These are phyloP conservation scores for Poecilia velifera DNA, from an alignment of 2,797 vertebrate species.

Conservation along the genomic window DNA sequence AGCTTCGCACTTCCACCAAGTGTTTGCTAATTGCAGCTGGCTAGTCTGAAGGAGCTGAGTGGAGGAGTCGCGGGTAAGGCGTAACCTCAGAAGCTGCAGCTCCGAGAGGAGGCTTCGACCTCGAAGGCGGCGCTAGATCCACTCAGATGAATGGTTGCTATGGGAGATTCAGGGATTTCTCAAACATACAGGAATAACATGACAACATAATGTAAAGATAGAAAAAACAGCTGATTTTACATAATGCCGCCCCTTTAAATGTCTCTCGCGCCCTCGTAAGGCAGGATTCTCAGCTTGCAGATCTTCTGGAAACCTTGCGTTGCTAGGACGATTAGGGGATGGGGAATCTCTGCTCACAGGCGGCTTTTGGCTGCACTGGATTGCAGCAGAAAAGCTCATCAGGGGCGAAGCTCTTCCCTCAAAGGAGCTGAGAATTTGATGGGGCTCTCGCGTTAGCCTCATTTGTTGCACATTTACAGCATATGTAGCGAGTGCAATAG, in stretches of 20 bases:
- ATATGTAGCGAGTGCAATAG: constrained; percentile 16
- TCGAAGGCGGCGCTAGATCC: no score
- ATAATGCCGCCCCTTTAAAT: constrained; percentile 23
- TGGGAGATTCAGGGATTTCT: no score
- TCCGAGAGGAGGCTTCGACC: no score
- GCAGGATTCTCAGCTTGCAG: constrained; percentile 48
- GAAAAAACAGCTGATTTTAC: no score
- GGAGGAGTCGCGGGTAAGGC: no score
- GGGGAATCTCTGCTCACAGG: constrained; percentile 57
- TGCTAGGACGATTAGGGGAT: constrained; percentile 56
- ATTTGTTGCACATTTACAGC: constrained; percentile 41
- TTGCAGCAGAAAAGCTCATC: constrained; percentile 58
- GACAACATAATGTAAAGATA: no score
- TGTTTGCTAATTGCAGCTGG: no score
- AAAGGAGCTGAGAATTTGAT: constrained; percentile 40
- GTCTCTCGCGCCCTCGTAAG: constrained; percentile 31
- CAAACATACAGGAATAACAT: no score
- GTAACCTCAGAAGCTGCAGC: no score
- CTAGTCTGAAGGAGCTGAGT: no score
- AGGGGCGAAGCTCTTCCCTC: constrained; percentile 35
- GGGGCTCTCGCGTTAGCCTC: constrained; percentile 42
- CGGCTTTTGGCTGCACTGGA: constrained; percentile 42
- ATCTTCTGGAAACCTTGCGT: constrained; percentile 53
- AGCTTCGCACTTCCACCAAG: no score
- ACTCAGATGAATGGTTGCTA: no score